phyloP scores from a whole-genome alignment of 2,113 vertebrate species.

The Semicossyphus pulcher region DNA sequence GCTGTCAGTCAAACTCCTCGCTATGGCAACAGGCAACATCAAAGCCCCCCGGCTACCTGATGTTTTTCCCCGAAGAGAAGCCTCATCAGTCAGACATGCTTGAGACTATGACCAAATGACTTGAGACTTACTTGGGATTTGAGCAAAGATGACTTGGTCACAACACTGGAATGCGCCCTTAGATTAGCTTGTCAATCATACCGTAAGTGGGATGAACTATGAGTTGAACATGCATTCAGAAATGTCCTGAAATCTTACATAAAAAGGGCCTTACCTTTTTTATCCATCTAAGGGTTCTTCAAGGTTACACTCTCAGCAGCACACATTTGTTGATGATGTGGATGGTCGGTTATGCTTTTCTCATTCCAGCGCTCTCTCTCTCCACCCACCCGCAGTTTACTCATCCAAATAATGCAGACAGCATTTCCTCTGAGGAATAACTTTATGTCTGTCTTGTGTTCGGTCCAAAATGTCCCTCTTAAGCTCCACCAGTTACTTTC shows the following conservation, averaged over 20 bases:
- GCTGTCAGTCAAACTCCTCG: too few species aligned
- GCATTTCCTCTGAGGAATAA: slow-evolving; percentile 51
- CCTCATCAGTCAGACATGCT: too few species aligned
- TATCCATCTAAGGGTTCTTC: slow-evolving; percentile 3
- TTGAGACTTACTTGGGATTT: too few species aligned
- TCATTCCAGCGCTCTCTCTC: slow-evolving; percentile 31
- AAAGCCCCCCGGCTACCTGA: too few species aligned
- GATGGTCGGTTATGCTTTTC: slow-evolving; percentile 58
- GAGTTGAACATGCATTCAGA: background rate
- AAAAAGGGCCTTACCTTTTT: background rate
- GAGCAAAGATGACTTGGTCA: too few species aligned
- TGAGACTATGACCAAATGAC: too few species aligned
- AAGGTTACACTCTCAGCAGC: slow-evolving; percentile 25
- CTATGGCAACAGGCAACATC: too few species aligned
- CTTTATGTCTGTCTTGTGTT: slow-evolving; percentile 36
- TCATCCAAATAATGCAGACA: slow-evolving; percentile 73
- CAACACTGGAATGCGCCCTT: too few species aligned
- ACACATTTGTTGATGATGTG: slow-evolving; percentile 30
- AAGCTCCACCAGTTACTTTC: background rate
- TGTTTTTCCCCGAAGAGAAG: too few species aligned
- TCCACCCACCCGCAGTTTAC: slow-evolving; percentile 30
- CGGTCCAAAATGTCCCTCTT: slow-evolving; percentile 8
- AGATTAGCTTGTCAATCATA: background rate
- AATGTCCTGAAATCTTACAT: too few species aligned
- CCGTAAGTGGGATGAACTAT: background rate